A percentile compares a stretch with the other conserved stretches of the same genome.
phyloP scores from a whole-genome alignment of 2,113 vertebrate genomes.

The Psittacus erithacus region DNA sequence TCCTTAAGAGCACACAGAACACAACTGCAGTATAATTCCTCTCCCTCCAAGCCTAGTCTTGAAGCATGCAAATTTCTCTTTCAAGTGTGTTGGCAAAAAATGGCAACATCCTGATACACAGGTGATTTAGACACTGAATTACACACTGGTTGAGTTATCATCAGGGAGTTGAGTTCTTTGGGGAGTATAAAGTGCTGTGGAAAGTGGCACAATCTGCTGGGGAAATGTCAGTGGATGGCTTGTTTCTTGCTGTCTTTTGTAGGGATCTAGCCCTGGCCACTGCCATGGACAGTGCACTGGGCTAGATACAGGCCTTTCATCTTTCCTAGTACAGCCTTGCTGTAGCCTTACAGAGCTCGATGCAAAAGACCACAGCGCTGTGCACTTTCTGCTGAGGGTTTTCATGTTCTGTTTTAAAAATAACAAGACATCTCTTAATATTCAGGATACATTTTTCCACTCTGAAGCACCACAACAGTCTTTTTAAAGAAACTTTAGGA shows the following conservation, averaged over 20 bases:
- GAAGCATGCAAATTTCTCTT: constrained; percentile 62
- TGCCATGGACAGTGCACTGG: neutral
- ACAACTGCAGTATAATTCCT: constrained; percentile 39
- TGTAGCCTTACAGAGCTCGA: neutral
- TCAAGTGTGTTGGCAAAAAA: constrained; percentile 51
- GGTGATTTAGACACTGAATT: neutral
- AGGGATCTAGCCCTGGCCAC: neutral
- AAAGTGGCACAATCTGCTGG: neutral
- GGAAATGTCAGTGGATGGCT: neutral
- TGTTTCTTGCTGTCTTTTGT: neutral
- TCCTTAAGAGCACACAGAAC: constrained; percentile 45
- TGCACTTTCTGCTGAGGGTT: neutral
- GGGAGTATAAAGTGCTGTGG: neutral
- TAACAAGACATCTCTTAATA: constrained; percentile 64
- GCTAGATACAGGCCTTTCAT: neutral
- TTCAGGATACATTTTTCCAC: constrained; percentile 69
- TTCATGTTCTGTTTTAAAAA: constrained; percentile 68
- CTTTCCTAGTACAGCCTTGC: neutral
- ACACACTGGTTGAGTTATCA: neutral
- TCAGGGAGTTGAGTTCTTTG: neutral
- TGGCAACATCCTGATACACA: neutral
- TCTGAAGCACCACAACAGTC: constrained; percentile 63
- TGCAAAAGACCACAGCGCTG: neutral
- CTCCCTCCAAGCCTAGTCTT: constrained; percentile 60
- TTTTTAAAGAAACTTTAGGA: constrained; percentile 78